Base-by-base conservation (phyloP, 1,140 invertebrate genomes). In the Drosophila sucinea region DNA sequence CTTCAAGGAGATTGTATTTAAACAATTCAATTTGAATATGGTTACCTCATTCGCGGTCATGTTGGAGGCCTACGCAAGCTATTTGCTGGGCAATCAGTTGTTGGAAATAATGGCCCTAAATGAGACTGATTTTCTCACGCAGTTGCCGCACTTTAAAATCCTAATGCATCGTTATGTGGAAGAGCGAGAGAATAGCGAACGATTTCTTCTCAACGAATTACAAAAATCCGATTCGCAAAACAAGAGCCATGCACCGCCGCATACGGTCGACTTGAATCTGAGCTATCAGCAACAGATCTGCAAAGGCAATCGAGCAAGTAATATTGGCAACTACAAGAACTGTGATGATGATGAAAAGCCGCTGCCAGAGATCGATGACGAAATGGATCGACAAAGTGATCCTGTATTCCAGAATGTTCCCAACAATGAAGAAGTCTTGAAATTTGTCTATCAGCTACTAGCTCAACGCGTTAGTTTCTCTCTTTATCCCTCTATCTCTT, bases 261-360 rank as follows among this genome's bases (percentile, higher is more conserved):
- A 71, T 5, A 79, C 77, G 1, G 81, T 85, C 3, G 63, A 79
- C 2, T 44, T 89, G 25, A 78, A 90, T 40, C 73, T 91, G 0
- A 80, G 90, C 60, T 89, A 86, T 62, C 85, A 89, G 29, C 76
- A 75, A 27, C 85, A 82, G 60, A 85, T 91, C 32, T 91, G 90
- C 60, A 91, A 91, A 35, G 90, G 90, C 2, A 91, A 91, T 64
- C 83, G 90, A 1, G 73, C 84, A 23, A 91, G 90, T 40, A 91
- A 91, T n/a, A 82, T 91, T 66, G 90, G 90, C 4, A 89, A 89
- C 73, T 90, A 85, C 58, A 87, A 86, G 63, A 90, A 90, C 57
- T 90, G 76, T 4, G 90, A 90, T 29, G 89, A 89, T 58, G 89
- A 90, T 38, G 74, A 77, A 23, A 87, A 79, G 38, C 73, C 73